Evolutionary conservation across 2,797 vertebrate genomes (phyloP), one percentile per base, ranked within the genome.

Genomic region (Malurus leucopterus): DNA sequence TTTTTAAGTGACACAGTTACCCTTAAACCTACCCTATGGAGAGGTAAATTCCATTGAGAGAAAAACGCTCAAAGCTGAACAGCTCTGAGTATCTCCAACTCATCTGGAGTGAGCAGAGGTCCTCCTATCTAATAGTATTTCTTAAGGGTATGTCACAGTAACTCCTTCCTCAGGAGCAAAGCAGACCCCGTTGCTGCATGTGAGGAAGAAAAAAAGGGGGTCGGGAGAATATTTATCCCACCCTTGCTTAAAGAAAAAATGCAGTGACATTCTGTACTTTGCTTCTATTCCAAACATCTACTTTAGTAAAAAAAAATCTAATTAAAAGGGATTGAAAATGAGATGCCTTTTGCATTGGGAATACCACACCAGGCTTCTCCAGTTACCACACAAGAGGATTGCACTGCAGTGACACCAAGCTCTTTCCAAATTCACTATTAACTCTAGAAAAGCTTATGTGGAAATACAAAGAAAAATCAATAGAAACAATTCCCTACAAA

Each of bases 331-430:
- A 53, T 2, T 29, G 30, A 81, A 84, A 78, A 67, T 6, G 7
- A 86, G 51, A 68, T 36, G 53, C 16, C 85, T 81, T 89, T 69
- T 81, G 62, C 69, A 49, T 49, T n/a, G 44, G 46, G 51, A 72
- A 51, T 84, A 91, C 29, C 59, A 78, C 51, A 72, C 27, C 50
- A 72, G 85, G 86, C 24, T 81, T 91, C 74, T 87, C 64, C 44
- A 63, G 57, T 61, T 62, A 74, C 29, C 0, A 1, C 46, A 62
- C 18, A 92, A 59, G 55, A 85, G 41, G 20, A 78, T 1, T 58
- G 58, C 41, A 51, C 4, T 69, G 38, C 3, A 78, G 73, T 63
- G 57, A 55, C 3, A 1, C 22, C 46, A 78, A 0, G 0, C 18
- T 84, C 40, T 69, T 81, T 65, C 59, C 53, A 89, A 81, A 86